Evolutionary conservation across 2,797 vertebrate genomes (phyloP).

Genomic region (Tamandua tetradactyla): DNA sequence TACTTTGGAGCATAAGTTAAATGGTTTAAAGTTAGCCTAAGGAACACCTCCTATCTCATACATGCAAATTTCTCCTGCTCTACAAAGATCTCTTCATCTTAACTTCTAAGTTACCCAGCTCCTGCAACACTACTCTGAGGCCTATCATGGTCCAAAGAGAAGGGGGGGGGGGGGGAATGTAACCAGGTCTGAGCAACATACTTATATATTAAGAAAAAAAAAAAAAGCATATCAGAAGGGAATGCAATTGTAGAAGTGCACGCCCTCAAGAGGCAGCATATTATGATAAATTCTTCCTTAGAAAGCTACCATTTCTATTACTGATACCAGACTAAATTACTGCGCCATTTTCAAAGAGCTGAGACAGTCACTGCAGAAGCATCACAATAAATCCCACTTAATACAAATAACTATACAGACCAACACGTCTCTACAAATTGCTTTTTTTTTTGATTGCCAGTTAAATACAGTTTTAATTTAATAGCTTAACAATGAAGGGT

Average conservation of each 20-base stretch:
- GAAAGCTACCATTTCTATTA: constrained; percentile 57
- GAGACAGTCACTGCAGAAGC: constrained; percentile 50
- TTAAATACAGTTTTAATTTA: constrained; percentile 81
- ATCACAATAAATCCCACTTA: constrained; percentile 62
- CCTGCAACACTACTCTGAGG: constrained; percentile 38
- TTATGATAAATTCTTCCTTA: constrained; percentile 57
- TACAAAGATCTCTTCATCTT: constrained; percentile 40
- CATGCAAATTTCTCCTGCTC: constrained; percentile 67
- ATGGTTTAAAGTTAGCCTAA: constrained; percentile 61
- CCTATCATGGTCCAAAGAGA: constrained; percentile 56
- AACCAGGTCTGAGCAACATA: background rate
- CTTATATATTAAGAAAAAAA: constrained; percentile 1
- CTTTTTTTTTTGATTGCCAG: constrained; percentile 65
- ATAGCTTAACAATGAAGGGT: constrained; percentile 79
- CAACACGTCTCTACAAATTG: constrained; percentile 75
- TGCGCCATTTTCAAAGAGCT: constrained; percentile 69
- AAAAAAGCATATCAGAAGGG: constrained; percentile 53
- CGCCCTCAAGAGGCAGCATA: constrained; percentile 61
- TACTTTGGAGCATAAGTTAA: constrained; percentile 64
- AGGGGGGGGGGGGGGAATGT: background rate
- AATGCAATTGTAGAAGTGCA: constrained; percentile 58
- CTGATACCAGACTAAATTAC: constrained; percentile 48
- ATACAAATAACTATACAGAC: constrained; percentile 74
- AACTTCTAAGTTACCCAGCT: constrained; percentile 46
- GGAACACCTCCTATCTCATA: constrained; percentile 55